Evolutionary conservation across 2,797 vertebrate species (phyloP).

Genomic region (Pantherophis alleghaniensis): DNA sequence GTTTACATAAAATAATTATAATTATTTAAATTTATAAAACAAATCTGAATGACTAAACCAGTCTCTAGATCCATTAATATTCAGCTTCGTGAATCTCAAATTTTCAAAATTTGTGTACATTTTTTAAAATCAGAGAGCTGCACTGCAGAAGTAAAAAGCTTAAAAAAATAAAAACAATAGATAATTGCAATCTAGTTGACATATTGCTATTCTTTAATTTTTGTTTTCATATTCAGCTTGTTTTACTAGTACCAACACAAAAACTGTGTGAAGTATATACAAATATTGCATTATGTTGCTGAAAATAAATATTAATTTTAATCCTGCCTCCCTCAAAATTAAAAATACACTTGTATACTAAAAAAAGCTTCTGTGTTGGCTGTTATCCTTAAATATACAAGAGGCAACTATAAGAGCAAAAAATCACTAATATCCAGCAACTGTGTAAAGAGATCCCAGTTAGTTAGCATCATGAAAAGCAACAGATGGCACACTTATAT

Average conservation of each 20-base stretch:
- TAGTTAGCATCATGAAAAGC: neutral
- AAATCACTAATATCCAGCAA: neutral
- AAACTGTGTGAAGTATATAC: neutral
- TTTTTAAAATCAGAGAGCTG: neutral
- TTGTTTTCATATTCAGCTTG: neutral
- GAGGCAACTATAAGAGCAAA: neutral
- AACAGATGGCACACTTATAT: neutral
- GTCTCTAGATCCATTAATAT: conserved; percentile 32
- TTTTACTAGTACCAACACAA: neutral
- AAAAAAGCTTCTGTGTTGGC: neutral
- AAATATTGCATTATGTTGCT: neutral
- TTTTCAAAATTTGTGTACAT: neutral
- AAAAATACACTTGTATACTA: neutral
- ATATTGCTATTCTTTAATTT: neutral
- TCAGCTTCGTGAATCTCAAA: conserved; percentile 31
- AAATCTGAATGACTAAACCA: conserved; percentile 15
- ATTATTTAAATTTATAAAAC: neutral
- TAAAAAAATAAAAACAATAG: neutral
- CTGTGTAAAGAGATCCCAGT: neutral
- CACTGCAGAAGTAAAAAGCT: neutral
- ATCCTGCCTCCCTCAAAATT: neutral
- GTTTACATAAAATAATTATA: neutral
- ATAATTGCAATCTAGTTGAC: neutral
- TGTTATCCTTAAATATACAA: neutral
- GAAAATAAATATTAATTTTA: neutral